phyloP scores from a whole-genome alignment of 2,113 vertebrate species.

The Chaenogobius annularis region DNA sequence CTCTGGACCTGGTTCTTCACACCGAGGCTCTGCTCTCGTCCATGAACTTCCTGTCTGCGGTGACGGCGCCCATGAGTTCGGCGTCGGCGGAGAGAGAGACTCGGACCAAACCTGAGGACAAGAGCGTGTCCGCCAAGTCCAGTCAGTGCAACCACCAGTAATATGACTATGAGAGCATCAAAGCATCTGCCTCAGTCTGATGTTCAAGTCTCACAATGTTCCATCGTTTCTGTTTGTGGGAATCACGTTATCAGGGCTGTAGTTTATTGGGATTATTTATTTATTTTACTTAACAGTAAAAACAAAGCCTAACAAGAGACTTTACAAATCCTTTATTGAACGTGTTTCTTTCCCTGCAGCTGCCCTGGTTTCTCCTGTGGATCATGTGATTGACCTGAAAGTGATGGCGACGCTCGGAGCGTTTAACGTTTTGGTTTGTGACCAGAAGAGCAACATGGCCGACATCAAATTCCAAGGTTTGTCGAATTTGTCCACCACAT shows the following conservation, averaged over 20 bases:
- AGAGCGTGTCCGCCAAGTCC: conserved; percentile 58
- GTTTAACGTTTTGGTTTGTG: conserved; percentile 86
- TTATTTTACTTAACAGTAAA: too few species aligned
- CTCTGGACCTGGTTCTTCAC: conserved; percentile 88
- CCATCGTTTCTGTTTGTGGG: too few species aligned
- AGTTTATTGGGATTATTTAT: too few species aligned
- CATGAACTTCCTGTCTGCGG: conserved; percentile 83
- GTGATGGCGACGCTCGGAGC: conserved; percentile 83
- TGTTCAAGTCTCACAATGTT: too few species aligned
- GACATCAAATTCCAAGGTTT: conserved; percentile 91
- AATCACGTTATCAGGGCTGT: too few species aligned
- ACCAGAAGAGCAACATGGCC: conserved; percentile 84
- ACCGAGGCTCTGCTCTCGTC: conserved; percentile 91
- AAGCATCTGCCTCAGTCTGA: too few species aligned
- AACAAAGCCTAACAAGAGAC: too few species aligned
- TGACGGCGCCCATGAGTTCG: conserved; percentile 68
- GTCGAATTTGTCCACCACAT: too few species aligned
- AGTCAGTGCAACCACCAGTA: conserved; percentile 49
- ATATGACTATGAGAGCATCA: neutral
- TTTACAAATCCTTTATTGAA: neutral
- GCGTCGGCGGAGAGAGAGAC: conserved; percentile 64
- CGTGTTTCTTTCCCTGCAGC: conserved; percentile 57
- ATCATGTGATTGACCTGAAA: conserved; percentile 81
- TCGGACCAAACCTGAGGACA: conserved; percentile 70
- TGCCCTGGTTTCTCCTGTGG: conserved; percentile 34